Conservation (phyloP, 1,140 invertebrate genomes). For the Pseudachorutes palmiensis region DNA sequence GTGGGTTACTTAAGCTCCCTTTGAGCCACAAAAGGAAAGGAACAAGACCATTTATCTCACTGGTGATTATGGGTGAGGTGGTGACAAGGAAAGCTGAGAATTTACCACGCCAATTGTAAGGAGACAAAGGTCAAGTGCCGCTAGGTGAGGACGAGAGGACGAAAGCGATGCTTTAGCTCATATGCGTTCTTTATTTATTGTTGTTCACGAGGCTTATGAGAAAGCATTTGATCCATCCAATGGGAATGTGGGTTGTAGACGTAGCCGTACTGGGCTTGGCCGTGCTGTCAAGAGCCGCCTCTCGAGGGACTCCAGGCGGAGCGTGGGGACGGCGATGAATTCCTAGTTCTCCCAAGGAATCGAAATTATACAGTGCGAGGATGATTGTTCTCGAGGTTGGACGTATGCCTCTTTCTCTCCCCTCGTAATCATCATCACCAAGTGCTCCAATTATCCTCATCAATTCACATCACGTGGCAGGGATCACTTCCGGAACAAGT, state of each 20-base stretch:
- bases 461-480: neutral
- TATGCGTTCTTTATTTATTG: too few relatives aligned
- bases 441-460: neutral
- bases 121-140: too few relatives aligned
- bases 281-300: neutral
- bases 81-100: too few relatives aligned
- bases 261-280: constrained; percentile 7
- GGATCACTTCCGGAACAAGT: constrained; percentile 12
- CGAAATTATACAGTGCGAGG: constrained; percentile 30
- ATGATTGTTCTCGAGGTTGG: constrained; percentile 31
- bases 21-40: too few relatives aligned
- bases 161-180: too few relatives aligned
- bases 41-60: too few relatives aligned
- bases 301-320: constrained; percentile 13
- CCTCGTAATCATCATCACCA: neutral
- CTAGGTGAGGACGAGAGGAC: too few relatives aligned
- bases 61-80: too few relatives aligned
- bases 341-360: neutral
- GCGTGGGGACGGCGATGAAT: constrained; percentile 2
- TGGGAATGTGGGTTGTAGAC: neutral
- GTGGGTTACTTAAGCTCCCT: too few relatives aligned
- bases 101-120: too few relatives aligned
- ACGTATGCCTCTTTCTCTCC: constrained; percentile 4
- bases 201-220: neutral
- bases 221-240: neutral